These are phyloP conservation scores for Centropyge bicolor DNA, from an alignment of 2,797 vertebrate species.

Conservation along the genomic window DNA sequence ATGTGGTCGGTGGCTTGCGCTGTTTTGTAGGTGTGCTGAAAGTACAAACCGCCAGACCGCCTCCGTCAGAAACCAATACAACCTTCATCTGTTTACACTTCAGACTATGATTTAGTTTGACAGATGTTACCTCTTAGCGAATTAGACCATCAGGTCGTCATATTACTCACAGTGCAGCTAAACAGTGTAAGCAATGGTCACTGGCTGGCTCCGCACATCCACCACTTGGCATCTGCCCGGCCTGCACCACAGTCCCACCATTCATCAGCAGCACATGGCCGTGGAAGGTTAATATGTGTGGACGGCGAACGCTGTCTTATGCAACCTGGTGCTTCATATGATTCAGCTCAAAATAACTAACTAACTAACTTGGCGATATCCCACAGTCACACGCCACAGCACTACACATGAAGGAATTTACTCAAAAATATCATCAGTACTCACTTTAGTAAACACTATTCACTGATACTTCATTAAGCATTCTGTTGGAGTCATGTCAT, in stretches of 20 bases:
- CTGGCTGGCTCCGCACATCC: constrained; percentile 50
- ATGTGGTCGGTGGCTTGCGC: constrained; percentile 78
- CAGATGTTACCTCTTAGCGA: constrained; percentile 62
- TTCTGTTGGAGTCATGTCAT: neutral
- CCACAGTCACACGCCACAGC: neutral
- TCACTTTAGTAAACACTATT: neutral
- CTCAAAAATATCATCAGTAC: neutral
- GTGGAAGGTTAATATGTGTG: constrained; percentile 30
- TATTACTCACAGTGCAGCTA: constrained; percentile 43
- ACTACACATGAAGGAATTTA: neutral
- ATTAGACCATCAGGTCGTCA: constrained; percentile 47
- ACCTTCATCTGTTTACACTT: constrained; percentile 63
- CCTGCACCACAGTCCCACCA: constrained; percentile 68
- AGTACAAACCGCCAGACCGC: constrained; percentile 65
- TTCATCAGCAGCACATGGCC: constrained; percentile 54
- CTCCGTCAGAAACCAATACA: constrained; percentile 59
- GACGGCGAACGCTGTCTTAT: constrained; percentile 14
- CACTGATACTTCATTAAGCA: no score
- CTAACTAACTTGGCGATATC: neutral
- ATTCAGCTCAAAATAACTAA: constrained; percentile 19
- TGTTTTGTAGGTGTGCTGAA: constrained; percentile 75
- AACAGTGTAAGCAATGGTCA: constrained; percentile 55
- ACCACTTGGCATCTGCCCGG: constrained; percentile 57
- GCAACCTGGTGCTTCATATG: constrained; percentile 6
- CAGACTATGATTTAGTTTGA: constrained; percentile 41